phyloP scores from a whole-genome alignment of 2,888 invertebrate species.

The Thereva nobilitata region DNA sequence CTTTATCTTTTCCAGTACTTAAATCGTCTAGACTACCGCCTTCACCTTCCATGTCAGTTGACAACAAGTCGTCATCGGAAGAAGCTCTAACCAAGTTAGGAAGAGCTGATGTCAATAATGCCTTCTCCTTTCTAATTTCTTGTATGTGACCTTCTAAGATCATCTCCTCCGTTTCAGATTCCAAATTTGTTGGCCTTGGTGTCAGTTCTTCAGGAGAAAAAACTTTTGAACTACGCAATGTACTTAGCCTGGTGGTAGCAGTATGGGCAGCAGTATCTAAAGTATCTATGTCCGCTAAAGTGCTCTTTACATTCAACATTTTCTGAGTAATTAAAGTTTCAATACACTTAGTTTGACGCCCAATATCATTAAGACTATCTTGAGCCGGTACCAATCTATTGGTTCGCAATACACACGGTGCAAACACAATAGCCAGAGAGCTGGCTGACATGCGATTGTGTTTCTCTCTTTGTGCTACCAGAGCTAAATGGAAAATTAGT shows the following conservation, averaged over 20 bases:
- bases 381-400: constrained; percentile 87
- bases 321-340: constrained; percentile 90
- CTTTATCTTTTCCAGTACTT: constrained; percentile 46
- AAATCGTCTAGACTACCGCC: constrained; percentile 67
- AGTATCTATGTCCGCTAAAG: constrained; percentile 87
- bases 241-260: constrained; percentile 78
- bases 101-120: constrained; percentile 75
- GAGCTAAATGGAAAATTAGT: constrained; percentile 87
- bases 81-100: constrained; percentile 81
- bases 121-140: constrained; percentile 82
- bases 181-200: constrained; percentile 49
- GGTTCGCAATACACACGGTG: constrained; percentile 89
- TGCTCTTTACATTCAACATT: constrained; percentile 79
- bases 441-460: constrained; percentile 91
- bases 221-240: constrained; percentile 74
- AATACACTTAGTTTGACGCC: constrained; percentile 85
- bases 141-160: constrained; percentile 76
- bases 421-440: constrained; percentile 91
- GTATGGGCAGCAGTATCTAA: constrained; percentile 85
- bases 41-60: constrained; percentile 78
- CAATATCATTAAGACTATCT: constrained; percentile 87
- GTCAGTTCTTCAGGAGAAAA: constrained; percentile 60
- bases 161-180: constrained; percentile 73
- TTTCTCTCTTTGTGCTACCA: constrained; percentile 83
- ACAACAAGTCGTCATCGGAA: constrained; percentile 85